phyloP scores from a whole-genome alignment of 2,888 invertebrate genomes.

The Anodontia alba region DNA sequence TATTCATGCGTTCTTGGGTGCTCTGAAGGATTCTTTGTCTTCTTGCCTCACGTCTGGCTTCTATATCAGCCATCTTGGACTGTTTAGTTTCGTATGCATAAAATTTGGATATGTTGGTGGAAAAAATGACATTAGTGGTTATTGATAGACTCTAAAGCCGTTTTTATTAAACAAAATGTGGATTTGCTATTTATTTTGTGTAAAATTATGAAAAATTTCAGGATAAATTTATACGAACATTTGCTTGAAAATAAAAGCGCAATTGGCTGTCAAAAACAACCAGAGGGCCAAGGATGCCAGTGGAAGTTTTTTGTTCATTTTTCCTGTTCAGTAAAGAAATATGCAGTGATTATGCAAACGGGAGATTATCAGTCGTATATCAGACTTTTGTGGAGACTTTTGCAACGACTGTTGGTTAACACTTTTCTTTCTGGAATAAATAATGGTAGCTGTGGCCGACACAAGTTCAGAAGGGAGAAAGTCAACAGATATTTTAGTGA shows the following conservation, averaged over 20 bases:
- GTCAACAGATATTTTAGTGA: conserved; percentile 45
- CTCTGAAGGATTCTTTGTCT: conserved; percentile 73
- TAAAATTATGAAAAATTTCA: too few species aligned
- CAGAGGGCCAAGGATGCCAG: not conserved
- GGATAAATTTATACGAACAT: not conserved
- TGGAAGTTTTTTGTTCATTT: not conserved
- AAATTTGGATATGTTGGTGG: not conserved
- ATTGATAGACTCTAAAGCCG: too few species aligned
- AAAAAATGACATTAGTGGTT: too few species aligned
- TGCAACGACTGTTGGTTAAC: not conserved
- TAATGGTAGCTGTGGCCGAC: not conserved
- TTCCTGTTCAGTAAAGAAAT: not conserved
- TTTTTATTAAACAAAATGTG: too few species aligned
- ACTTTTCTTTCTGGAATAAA: not conserved
- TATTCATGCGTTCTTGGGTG: conserved; percentile 74
- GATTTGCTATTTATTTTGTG: too few species aligned
- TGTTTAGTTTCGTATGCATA: conserved; percentile 19
- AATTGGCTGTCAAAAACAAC: not conserved
- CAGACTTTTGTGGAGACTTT: not conserved
- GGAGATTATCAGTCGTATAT: not conserved
- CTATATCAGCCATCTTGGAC: conserved; percentile 68
- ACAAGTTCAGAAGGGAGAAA: conserved; percentile 24
- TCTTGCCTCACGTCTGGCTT: conserved; percentile 71
- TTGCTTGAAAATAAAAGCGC: not conserved
- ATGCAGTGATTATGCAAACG: not conserved